A percentile compares a stretch with the other conserved stretches of the same genome.
These are phyloP conservation scores for Datnioides undecimradiatus DNA, from an alignment of 2,113 vertebrate species.

Conservation along the genomic window DNA sequence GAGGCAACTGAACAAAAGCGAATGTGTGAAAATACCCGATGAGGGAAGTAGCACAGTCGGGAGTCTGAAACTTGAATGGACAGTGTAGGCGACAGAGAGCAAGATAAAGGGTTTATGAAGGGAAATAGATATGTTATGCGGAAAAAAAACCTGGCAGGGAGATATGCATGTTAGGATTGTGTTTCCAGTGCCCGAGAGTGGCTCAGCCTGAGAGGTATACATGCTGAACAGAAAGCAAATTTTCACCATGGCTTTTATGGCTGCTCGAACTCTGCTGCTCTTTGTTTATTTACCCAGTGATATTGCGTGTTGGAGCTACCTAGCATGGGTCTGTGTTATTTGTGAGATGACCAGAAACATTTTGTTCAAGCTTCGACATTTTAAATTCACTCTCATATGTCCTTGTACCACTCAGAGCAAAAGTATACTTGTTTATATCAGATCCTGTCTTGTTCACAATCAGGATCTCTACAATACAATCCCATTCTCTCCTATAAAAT, in stretches of 20 bases:
- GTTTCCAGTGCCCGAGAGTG: too few species aligned
- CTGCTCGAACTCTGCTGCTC: neutral
- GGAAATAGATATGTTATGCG: neutral
- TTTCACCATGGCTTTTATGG: neutral
- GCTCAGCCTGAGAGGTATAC: neutral
- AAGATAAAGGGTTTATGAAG: neutral
- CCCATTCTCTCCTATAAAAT: too few species aligned
- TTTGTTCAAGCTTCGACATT: too few species aligned
- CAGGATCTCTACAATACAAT: too few species aligned
- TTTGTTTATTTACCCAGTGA: neutral
- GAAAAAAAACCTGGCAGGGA: neutral
- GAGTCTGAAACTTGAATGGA: neutral
- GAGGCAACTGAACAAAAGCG: neutral
- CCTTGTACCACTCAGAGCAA: neutral
- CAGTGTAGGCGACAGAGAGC: neutral
- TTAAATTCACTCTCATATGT: too few species aligned
- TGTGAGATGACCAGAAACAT: neutral
- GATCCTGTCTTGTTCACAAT: neutral
- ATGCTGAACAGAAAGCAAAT: neutral
- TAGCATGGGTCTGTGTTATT: neutral
- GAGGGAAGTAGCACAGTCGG: neutral
- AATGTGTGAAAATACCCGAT: neutral
- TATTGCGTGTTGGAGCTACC: neutral
- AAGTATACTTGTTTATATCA: neutral
- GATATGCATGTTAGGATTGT: neutral